phyloP scores from a whole-genome alignment of 2,113 vertebrate species.

The Hydrolagus affinis region DNA sequence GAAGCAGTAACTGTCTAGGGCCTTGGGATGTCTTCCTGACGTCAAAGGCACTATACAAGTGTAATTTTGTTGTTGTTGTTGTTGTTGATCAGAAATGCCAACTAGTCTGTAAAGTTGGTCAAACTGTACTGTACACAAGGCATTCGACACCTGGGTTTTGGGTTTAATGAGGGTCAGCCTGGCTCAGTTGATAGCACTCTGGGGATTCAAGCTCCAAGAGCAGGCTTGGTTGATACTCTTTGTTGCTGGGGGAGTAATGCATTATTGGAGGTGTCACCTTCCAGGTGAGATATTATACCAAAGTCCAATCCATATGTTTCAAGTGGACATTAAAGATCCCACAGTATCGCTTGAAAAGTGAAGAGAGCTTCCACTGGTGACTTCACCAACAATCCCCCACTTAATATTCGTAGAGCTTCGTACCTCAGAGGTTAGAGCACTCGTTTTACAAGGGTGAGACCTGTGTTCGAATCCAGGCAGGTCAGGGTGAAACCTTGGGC shows the following conservation, averaged over 20 bases:
- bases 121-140: not conserved
- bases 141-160: not conserved
- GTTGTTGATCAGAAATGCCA: not conserved
- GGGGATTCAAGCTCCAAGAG: not conserved
- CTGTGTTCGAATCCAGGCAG: too few relatives aligned
- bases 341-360: not conserved
- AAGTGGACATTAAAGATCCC: not conserved
- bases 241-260: not conserved
- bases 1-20: too few relatives aligned
- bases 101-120: not conserved
- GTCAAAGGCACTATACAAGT: too few relatives aligned
- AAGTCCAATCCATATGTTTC: not conserved
- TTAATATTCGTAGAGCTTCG: too few relatives aligned
- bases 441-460: too few relatives aligned
- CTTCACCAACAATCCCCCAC: not conserved
- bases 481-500: too few relatives aligned
- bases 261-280: not conserved
- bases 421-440: too few relatives aligned
- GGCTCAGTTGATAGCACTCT: not conserved
- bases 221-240: not conserved
- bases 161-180: not conserved
- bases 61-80: too few relatives aligned
- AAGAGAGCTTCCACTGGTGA: not conserved
- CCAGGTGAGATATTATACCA: not conserved
- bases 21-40: too few relatives aligned